These are phyloP conservation scores for Micronisus gabar DNA, from an alignment of 2,113 vertebrate species.

Conservation along the genomic window DNA sequence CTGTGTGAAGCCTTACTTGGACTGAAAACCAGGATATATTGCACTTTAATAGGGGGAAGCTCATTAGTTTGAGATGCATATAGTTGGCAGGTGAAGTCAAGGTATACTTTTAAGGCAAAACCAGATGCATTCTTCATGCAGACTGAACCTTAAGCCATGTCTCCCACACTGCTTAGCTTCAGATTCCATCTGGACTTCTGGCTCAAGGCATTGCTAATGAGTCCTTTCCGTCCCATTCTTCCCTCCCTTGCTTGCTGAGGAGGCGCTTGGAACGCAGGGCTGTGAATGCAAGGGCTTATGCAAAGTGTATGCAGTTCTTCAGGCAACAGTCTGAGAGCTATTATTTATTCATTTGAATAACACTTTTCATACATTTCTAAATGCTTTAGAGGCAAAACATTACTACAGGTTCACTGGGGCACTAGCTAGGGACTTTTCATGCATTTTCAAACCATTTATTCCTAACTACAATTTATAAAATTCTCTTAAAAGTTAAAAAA, in stretches of 20 bases:
- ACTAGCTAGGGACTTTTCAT: background rate
- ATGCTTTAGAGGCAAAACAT: background rate
- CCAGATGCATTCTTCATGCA: background rate
- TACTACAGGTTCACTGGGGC: background rate
- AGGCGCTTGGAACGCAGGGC: background rate
- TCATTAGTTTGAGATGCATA: background rate
- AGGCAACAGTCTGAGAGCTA: background rate
- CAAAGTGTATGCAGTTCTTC: background rate
- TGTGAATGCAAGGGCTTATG: background rate
- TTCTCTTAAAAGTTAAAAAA: background rate
- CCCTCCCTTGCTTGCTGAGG: background rate
- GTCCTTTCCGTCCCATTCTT: background rate
- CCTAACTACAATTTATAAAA: background rate
- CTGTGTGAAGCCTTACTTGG: background rate
- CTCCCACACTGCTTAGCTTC: background rate
- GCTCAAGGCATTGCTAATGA: background rate
- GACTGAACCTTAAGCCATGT: background rate
- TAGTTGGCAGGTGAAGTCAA: background rate
- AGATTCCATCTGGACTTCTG: background rate
- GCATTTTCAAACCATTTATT: background rate
- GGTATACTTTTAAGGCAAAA: background rate
- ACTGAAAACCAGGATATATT: background rate
- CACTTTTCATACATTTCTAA: background rate
- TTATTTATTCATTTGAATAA: conserved; percentile 40
- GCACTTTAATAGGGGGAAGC: background rate